Percentiles rank a stretch among this genome's conserved stretches.
These are phyloP conservation scores for Mycetomoellerius zeteki DNA, from an alignment of 1,140 invertebrate species.

Conservation along the genomic window DNA sequence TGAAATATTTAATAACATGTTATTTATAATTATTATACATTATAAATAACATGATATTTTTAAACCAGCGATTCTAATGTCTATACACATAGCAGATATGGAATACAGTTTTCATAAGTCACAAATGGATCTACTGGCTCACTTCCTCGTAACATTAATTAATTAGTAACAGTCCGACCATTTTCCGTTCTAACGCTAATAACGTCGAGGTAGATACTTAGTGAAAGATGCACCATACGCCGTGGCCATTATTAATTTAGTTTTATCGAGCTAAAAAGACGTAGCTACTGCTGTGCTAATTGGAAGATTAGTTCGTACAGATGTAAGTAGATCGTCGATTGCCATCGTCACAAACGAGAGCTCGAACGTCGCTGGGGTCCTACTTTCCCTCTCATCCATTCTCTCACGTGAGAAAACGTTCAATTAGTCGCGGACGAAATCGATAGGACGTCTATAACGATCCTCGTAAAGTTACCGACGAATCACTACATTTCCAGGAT, in stretches of 20 bases:
- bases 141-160: constrained; percentile 40
- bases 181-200: constrained; percentile 52
- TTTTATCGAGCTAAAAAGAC: constrained; percentile 57
- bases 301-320: constrained; percentile 69
- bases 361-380: not conserved
- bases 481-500: constrained; percentile 79
- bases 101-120: constrained; percentile 51
- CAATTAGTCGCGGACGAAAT: constrained; percentile 82
- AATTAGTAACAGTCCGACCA: constrained; percentile 37
- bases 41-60: not conserved
- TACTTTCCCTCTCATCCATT: constrained; percentile 60
- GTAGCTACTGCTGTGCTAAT: constrained; percentile 61
- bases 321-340: constrained; percentile 30
- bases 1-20: not conserved
- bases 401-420: constrained; percentile 83
- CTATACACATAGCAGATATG: not conserved
- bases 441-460: constrained; percentile 82
- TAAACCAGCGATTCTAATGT: not conserved
- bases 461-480: constrained; percentile 79
- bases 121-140: constrained; percentile 43
- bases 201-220: constrained; percentile 43
- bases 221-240: constrained; percentile 39
- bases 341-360: constrained; percentile 49
- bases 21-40: not conserved
- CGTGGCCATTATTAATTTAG: constrained; percentile 56